Evolutionary conservation across 2,113 vertebrate genomes (phyloP).

Genomic region (Gulo gulo): DNA sequence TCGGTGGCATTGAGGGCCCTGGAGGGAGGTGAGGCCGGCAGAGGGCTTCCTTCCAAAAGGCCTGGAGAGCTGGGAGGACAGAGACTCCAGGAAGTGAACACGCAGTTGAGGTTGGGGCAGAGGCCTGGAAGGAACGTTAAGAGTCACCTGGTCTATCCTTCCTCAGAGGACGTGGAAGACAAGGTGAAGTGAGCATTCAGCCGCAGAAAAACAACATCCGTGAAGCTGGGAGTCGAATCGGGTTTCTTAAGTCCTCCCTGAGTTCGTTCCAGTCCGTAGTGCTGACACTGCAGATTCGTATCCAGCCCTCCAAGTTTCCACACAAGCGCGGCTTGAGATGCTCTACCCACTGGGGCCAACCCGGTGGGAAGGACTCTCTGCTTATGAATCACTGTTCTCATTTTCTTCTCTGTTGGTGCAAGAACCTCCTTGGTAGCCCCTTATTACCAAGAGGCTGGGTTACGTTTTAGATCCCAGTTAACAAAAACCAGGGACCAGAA

Average conservation of each 20-base stretch:
- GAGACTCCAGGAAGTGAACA: no score
- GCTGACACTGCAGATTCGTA: background rate
- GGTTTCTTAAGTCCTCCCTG: background rate
- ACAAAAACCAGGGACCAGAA: background rate
- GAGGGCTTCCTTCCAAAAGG: background rate
- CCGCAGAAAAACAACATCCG: background rate
- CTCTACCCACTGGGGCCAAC: background rate
- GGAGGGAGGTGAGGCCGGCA: background rate
- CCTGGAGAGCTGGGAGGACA: background rate
- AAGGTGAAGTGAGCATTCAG: background rate
- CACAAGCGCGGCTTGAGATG: background rate
- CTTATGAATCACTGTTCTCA: background rate
- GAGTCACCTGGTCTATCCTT: background rate
- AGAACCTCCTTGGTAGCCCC: background rate
- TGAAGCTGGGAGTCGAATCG: background rate
- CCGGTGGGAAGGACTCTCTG: slow-evolving; percentile 18
- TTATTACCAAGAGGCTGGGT: background rate
- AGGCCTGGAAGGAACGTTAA: background rate
- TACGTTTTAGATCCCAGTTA: background rate
- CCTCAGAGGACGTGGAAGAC: background rate
- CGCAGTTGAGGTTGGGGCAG: background rate
- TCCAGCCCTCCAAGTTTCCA: background rate
- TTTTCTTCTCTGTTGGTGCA: background rate
- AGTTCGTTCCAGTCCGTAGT: background rate
- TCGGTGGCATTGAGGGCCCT: background rate